A percentile compares a stretch with the other conserved stretches of the same genome.
Conservation (phyloP, 1,140 invertebrate species). For the Linepithema humile region DNA sequence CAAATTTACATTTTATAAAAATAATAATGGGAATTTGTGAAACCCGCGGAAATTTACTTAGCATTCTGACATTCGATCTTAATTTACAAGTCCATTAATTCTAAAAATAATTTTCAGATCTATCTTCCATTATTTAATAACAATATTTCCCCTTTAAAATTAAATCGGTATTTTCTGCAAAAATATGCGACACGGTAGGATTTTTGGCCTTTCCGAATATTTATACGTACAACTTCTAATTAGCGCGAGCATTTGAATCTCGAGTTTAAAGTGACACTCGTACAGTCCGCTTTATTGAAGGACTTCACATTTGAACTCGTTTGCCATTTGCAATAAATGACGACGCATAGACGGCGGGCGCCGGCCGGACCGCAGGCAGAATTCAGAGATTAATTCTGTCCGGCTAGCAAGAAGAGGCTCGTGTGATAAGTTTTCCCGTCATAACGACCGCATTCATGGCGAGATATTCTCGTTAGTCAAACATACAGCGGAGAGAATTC, state of each 20-base stretch:
- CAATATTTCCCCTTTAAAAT: too few species aligned
- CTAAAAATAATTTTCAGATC: not conserved
- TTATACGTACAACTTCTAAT: not conserved
- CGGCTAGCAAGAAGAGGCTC: not conserved
- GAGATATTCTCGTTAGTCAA: conserved; percentile 3
- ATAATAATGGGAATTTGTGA: too few species aligned
- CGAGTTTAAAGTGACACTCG: not conserved
- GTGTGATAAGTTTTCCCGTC: conserved; percentile 38
- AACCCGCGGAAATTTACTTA: too few species aligned
- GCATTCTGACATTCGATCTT: too few species aligned
- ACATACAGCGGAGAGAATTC: not conserved
- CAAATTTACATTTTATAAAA: not conserved
- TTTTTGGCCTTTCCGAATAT: not conserved
- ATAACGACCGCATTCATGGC: conserved; percentile 66
- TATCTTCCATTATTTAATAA: not conserved
- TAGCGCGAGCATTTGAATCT: not conserved
- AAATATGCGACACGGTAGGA: not conserved
- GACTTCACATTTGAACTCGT: conserved; percentile 11
- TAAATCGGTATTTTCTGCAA: too few species aligned
- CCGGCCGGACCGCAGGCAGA: conserved; percentile 21
- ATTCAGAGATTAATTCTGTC: conserved; percentile 21
- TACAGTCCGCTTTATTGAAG: not conserved
- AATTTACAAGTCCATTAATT: too few species aligned
- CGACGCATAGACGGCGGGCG: not conserved
- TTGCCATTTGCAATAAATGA: not conserved